Conservation (phyloP, 2,113 vertebrate species). For the Felis chaus region DNA sequence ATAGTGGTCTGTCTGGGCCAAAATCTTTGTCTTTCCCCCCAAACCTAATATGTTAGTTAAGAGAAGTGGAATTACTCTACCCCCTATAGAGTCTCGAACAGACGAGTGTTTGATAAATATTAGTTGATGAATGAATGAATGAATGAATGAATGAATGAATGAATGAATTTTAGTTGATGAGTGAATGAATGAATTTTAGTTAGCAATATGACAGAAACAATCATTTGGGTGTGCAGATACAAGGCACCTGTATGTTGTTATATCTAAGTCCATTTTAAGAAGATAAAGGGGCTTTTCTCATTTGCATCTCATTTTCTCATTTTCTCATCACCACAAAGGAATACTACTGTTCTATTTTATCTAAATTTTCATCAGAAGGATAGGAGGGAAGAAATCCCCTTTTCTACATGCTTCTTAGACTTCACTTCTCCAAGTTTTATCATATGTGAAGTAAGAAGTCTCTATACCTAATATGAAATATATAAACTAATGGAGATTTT, state of each 20-base stretch:
- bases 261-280: background rate
- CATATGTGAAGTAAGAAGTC: background rate
- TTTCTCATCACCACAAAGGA: background rate
- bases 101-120: background rate
- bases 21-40: background rate
- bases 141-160: background rate
- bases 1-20: accelerated
- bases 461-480: background rate
- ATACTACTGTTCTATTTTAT: background rate
- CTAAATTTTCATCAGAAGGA: background rate
- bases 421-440: background rate
- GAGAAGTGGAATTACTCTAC: background rate
- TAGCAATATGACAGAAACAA: background rate
- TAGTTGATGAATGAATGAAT: background rate
- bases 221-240: background rate
- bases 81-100: background rate
- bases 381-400: background rate
- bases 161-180: background rate
- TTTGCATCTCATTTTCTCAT: too few relatives aligned
- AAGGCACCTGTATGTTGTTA: background rate
- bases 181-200: background rate
- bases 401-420: background rate
- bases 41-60: background rate
- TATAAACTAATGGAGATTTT: background rate
- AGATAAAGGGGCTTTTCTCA: background rate